Conservation (phyloP, 1,140 invertebrate genomes). For the Drosophila quadrilineata region DNA sequence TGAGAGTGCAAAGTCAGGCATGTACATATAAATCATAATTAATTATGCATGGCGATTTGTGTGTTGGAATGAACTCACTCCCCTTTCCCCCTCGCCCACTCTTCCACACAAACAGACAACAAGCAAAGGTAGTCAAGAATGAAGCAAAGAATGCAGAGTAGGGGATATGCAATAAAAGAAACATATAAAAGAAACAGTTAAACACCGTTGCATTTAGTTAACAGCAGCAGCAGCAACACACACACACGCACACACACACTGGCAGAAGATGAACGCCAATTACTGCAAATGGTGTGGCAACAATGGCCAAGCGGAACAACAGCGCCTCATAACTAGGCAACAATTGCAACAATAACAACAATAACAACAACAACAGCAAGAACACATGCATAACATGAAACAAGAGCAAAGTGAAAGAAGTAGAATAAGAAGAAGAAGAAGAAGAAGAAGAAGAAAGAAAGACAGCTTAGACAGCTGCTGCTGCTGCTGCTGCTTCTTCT, state of each 20-base stretch:
- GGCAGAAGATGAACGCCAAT: too few species aligned
- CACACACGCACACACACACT: too few species aligned
- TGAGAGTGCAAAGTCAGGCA: constrained; percentile 1
- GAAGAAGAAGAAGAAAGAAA: not conserved
- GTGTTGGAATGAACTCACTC: too few species aligned
- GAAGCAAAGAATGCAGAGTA: constrained; percentile 3
- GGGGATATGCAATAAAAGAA: constrained; percentile 1
- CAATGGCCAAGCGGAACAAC: constrained; percentile 67
- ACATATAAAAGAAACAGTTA: constrained; percentile 59
- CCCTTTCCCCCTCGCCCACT: too few species aligned
- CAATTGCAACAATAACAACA: constrained; percentile 20
- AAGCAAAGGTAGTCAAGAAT: constrained; percentile 10
- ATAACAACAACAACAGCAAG: constrained; percentile 36
- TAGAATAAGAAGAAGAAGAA: not conserved
- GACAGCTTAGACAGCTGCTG: not conserved
- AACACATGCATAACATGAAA: too few species aligned
- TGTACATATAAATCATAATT: constrained; percentile 63
- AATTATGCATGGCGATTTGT: constrained; percentile 57
- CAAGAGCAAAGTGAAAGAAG: not conserved
- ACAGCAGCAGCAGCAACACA: constrained; percentile 10
- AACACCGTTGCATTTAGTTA: constrained; percentile 56
- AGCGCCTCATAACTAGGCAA: constrained; percentile 43
- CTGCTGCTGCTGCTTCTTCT: too few species aligned
- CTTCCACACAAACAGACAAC: not conserved
- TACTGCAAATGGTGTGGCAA: constrained; percentile 73